Percentiles rank a stretch among this genome's conserved stretches.
Evolutionary conservation across 2,113 vertebrate genomes (phyloP).

Genomic region (Calcarius ornatus): DNA sequence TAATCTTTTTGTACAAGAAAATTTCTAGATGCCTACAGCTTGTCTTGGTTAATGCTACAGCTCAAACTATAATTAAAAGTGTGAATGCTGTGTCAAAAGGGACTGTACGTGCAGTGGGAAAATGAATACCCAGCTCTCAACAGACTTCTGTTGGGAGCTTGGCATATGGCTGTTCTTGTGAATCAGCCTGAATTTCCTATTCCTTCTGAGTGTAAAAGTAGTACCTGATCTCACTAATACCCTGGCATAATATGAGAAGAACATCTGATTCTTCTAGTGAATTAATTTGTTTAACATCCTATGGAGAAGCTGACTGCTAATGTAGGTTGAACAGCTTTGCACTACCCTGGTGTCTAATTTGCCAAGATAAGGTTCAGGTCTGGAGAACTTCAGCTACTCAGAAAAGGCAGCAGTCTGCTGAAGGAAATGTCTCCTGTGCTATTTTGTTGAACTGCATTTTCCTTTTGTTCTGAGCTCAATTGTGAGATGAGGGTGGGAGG

Average conservation of each 20-base stretch:
- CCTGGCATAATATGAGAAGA: background rate
- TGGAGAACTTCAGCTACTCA: background rate
- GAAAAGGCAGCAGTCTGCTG: background rate
- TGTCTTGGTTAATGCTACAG: background rate
- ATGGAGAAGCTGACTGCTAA: background rate
- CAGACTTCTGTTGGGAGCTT: background rate
- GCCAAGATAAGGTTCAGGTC: background rate
- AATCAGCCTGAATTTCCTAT: background rate
- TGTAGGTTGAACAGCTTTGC: background rate
- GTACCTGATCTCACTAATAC: background rate
- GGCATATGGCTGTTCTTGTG: background rate
- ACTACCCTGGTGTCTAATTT: background rate
- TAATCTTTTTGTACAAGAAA: background rate
- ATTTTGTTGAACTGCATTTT: background rate
- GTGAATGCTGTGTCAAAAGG: background rate
- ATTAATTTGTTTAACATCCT: background rate
- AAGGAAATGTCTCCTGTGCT: background rate
- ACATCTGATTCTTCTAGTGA: background rate
- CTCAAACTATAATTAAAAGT: background rate
- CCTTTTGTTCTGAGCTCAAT: background rate
- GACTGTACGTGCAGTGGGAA: background rate
- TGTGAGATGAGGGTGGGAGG: background rate
- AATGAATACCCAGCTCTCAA: background rate
- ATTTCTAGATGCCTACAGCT: background rate
- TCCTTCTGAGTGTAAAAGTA: conserved; percentile 9